Evolutionary conservation across 2,797 vertebrate genomes (phyloP).

Genomic region (Lagorchestes hirsutus): DNA sequence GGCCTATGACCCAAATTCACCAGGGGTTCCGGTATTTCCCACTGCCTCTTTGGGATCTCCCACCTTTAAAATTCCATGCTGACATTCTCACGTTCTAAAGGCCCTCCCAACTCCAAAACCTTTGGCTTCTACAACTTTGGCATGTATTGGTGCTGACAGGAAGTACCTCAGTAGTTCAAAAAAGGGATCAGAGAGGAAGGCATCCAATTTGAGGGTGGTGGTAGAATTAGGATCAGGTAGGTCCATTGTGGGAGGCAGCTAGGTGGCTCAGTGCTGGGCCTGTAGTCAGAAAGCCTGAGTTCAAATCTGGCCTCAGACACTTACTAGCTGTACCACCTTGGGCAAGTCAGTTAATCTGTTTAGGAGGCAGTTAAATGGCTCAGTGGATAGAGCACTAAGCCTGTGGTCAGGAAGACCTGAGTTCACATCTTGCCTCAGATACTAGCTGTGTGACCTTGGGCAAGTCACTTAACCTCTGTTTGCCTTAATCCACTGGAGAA

Average conservation of each 20-base stretch:
- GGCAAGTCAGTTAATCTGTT: background rate
- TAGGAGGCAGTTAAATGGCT: background rate
- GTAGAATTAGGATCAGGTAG: background rate
- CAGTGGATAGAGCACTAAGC: too few relatives aligned
- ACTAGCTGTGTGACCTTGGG: background rate
- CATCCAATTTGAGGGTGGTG: background rate
- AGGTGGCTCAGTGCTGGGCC: too few relatives aligned
- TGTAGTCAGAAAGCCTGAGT: background rate
- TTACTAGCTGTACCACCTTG: background rate
- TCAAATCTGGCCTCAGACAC: background rate
- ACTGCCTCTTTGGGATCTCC: background rate
- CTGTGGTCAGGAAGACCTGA: background rate
- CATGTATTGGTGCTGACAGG: background rate
- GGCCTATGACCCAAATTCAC: constrained; percentile 9
- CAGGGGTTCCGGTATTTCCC: background rate
- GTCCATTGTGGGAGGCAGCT: background rate
- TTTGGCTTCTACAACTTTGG: background rate
- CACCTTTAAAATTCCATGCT: background rate
- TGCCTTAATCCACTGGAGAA: background rate
- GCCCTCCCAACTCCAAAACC: background rate
- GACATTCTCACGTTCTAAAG: background rate
- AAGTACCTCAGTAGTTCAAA: background rate
- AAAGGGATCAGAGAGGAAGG: background rate
- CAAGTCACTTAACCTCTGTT: background rate
- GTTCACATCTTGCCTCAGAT: background rate